Conservation (phyloP, 2,113 vertebrate genomes). For the Catagonus wagneri region DNA sequence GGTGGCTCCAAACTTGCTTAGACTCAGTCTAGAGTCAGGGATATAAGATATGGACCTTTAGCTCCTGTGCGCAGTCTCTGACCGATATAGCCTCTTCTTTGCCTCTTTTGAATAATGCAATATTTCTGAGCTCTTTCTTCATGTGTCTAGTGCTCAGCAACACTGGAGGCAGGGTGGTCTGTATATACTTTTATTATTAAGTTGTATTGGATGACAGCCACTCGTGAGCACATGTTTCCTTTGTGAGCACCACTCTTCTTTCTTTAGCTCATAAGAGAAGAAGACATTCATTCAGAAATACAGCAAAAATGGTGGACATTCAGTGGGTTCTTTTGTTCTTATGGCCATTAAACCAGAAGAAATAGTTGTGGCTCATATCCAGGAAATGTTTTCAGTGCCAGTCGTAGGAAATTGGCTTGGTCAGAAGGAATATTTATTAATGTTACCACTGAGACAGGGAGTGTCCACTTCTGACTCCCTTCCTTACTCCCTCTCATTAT, state of each 20-base stretch:
- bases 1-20: background rate
- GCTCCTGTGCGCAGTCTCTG: background rate
- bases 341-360: constrained; percentile 22
- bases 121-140: background rate
- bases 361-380: background rate
- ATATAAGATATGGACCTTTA: accelerated
- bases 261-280: background rate
- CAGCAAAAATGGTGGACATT: background rate
- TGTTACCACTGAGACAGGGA: background rate
- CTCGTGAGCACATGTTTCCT: background rate
- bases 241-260: background rate
- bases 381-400: constrained; percentile 38
- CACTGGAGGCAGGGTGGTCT: background rate
- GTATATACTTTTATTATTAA: background rate
- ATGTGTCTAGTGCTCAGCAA: background rate
- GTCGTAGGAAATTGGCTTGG: background rate
- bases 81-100: background rate
- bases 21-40: background rate
- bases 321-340: background rate
- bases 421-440: constrained; percentile 15
- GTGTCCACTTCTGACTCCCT: background rate
- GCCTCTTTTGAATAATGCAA: background rate
- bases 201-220: background rate
- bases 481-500: background rate
- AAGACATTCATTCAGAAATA: background rate